Conservation (phyloP, 1,140 invertebrate species). For the Meloidogyne exigua region DNA sequence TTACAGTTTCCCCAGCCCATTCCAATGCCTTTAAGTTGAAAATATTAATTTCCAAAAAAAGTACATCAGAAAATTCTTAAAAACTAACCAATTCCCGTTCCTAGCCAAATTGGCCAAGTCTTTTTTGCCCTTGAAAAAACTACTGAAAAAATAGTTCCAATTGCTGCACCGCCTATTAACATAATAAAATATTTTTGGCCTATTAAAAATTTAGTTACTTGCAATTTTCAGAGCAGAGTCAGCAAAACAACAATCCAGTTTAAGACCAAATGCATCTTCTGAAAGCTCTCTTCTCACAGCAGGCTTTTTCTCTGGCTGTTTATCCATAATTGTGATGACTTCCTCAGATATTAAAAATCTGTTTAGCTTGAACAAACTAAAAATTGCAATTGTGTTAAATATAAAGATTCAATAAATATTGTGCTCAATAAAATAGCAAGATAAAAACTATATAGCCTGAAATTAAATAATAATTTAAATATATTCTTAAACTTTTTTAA, state of each 20-base stretch:
- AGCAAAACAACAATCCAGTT: constrained; percentile 49
- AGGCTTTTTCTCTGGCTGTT: not conserved
- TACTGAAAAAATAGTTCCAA: constrained; percentile 43
- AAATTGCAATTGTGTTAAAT: no score
- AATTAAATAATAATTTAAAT: no score
- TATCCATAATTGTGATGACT: not conserved
- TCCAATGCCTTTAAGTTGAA: constrained; percentile 36
- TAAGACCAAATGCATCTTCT: constrained; percentile 43
- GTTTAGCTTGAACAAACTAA: no score
- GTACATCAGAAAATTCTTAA: not conserved
- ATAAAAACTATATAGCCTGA: no score
- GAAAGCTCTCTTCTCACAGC: constrained; percentile 9
- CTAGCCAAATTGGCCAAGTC: constrained; percentile 47
- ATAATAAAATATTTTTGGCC: not conserved
- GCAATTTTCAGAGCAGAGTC: constrained; percentile 45
- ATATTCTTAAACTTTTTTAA: no score
- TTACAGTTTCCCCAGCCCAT: constrained; percentile 44
- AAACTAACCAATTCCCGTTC: constrained; percentile 47
- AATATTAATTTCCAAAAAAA: not conserved
- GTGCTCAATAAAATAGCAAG: no score
- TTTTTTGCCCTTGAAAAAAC: constrained; percentile 42
- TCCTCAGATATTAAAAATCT: no score
- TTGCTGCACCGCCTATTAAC: constrained; percentile 35
- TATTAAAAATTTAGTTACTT: not conserved
- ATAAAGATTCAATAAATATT: no score